Evolutionary conservation across 2,113 vertebrate species (phyloP).

Genomic region (Clarias magur): DNA sequence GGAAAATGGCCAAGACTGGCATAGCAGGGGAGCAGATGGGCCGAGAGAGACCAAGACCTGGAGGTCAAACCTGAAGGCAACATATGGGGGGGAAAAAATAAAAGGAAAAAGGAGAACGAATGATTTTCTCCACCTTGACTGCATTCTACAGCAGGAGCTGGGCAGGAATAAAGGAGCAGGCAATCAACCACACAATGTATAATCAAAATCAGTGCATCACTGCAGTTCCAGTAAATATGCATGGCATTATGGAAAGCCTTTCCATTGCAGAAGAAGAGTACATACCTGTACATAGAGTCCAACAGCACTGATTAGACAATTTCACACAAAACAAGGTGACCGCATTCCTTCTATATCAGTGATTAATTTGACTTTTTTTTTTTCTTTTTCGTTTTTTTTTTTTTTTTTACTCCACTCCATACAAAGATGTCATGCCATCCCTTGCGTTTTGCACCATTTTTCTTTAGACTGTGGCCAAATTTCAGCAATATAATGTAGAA

Average conservation of each 20-base stretch:
- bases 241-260: background rate
- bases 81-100: constrained; percentile 48
- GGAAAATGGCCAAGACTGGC: constrained; percentile 26
- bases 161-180: background rate
- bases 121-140: background rate
- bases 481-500: background rate
- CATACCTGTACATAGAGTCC: background rate
- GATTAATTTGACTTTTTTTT: no score
- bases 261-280: background rate
- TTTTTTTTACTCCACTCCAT: background rate
- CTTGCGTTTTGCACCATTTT: background rate
- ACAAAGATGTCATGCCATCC: background rate
- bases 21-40: constrained; percentile 51
- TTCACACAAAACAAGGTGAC: background rate
- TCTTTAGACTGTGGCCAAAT: background rate
- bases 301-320: background rate
- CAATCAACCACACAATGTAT: background rate
- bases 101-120: background rate
- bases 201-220: constrained; percentile 24
- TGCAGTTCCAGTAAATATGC: background rate
- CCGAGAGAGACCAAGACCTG: constrained; percentile 15
- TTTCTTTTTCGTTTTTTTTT: background rate
- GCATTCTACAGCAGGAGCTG: background rate
- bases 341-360: background rate
- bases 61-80: constrained; percentile 25